Evolutionary conservation across 2,797 vertebrate genomes (phyloP), one percentile per base, ranked within the genome.

Genomic region (Macropus fuliginosus): DNA sequence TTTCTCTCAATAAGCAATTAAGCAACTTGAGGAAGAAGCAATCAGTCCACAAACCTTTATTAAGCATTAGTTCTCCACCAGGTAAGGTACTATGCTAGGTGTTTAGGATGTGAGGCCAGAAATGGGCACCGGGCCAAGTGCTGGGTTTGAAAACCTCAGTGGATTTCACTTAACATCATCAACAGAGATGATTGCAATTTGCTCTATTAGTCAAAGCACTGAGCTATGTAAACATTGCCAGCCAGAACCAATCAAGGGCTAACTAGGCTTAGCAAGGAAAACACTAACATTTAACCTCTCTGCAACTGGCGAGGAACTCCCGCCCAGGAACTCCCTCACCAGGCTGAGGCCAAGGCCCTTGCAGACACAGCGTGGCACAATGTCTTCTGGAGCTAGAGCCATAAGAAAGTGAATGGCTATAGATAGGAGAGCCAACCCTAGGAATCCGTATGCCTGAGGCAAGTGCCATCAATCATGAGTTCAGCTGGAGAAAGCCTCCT

Each of bases 101-200:
- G n/a, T 81, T 81, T 27, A 46, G 40, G 74, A 50, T 28, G 74
- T 50, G 24, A 27, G 40, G 9, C 8, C 74, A 87, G 74, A 87
- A 87, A 87, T 50, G 74, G 74, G 74, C 74, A 87, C 24, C 24
- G 28, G 24, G 74, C 74, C 74, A 87, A 87, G 40, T 3, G 27
- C 40, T 50, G 74, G 74, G 74, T 50, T 87, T 87, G 74, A 40
- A 87, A 50, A 46, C 40, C 74, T 87, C 74, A 27, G 40, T 46
- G 74, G 74, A 87, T 87, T 50, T 87, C 24, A 12, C 40, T 87
- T 87, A 50, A 87, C 74, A 87, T 87, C 74, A 87, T 87, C 74
- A 87, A 87, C 74, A 87, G 74, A 87, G 74, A 87, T 87, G 74
- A 87, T 50, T 87, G 40, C 40, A 87, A 87, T 87, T 87, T 87